Percentiles rank a stretch among this genome's conserved stretches.
Evolutionary conservation across 35 echinoderm and acorn worm species (phyloP).

Genomic region (Heliocidaris erythrogramma): DNA sequence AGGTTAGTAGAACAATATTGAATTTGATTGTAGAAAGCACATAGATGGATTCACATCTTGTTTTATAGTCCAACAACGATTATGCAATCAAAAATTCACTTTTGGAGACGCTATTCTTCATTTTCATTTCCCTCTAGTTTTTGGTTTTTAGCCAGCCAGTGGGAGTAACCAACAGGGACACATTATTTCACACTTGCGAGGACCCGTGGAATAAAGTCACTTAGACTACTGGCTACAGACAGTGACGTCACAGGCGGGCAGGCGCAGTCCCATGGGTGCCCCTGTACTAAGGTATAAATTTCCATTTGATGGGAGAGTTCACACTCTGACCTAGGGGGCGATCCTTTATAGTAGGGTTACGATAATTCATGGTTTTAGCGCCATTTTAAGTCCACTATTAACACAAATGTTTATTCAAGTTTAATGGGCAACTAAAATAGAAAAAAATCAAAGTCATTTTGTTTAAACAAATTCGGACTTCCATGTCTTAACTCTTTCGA

Average conservation of each 20-base stretch:
- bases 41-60: background rate
- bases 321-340: no score
- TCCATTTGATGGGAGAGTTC: background rate
- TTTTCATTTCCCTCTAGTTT: background rate
- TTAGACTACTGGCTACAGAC: conserved; percentile 8
- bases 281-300: background rate
- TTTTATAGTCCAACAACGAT: background rate
- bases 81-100: background rate
- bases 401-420: no score
- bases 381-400: no score
- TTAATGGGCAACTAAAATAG: no score
- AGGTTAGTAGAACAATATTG: background rate
- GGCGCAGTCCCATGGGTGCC: background rate
- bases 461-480: no score
- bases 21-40: background rate
- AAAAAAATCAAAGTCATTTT: no score
- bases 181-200: background rate
- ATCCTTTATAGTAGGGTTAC: no score
- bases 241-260: background rate
- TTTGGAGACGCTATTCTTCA: background rate
- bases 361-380: no score
- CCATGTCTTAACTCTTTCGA: no score
- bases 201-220: background rate
- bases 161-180: background rate
- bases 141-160: background rate